Percentiles rank a stretch among this genome's conserved stretches.
phyloP scores from a whole-genome alignment of 2,888 invertebrate species.

The Habroteleia sp. region DNA sequence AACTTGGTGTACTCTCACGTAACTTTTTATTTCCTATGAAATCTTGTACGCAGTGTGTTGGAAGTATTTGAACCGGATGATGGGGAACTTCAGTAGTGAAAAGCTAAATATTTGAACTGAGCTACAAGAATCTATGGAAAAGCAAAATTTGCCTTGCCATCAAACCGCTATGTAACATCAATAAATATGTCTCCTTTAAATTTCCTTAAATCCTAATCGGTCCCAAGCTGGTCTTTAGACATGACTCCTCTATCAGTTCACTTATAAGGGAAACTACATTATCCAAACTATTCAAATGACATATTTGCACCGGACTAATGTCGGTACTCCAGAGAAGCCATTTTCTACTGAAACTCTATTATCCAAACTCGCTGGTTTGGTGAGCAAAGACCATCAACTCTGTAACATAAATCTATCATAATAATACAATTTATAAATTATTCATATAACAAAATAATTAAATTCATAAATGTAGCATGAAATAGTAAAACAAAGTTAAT shows the following conservation, averaged over 20 bases:
- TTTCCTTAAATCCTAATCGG: constrained; percentile 37
- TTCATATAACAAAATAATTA: no score
- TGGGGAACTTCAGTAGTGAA: background rate
- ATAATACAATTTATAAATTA: no score
- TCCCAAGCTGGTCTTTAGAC: constrained; percentile 34
- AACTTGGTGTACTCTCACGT: background rate
- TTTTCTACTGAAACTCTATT: constrained; percentile 21
- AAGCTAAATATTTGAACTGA: constrained; percentile 24
- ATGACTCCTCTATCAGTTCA: constrained; percentile 8
- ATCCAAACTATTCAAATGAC: constrained; percentile 44
- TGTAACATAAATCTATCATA: no score
- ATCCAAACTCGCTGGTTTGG: constrained; percentile 3
- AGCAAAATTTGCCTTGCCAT: constrained; percentile 10
- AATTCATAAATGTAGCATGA: no score
- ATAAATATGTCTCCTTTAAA: constrained; percentile 30
- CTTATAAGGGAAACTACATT: constrained; percentile 27
- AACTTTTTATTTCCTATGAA: background rate
- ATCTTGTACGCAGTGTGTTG: constrained; percentile 2
- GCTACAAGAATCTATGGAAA: background rate
- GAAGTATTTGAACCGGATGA: constrained; percentile 17
- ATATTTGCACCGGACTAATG: constrained; percentile 31
- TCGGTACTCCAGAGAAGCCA: background rate
- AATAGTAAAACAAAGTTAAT: no score
- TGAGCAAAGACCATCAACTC: constrained; percentile 7
- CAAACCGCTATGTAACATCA: constrained; percentile 9